Evolutionary conservation across 2,797 vertebrate species (phyloP).

Genomic region (Apogon hyalosoma): DNA sequence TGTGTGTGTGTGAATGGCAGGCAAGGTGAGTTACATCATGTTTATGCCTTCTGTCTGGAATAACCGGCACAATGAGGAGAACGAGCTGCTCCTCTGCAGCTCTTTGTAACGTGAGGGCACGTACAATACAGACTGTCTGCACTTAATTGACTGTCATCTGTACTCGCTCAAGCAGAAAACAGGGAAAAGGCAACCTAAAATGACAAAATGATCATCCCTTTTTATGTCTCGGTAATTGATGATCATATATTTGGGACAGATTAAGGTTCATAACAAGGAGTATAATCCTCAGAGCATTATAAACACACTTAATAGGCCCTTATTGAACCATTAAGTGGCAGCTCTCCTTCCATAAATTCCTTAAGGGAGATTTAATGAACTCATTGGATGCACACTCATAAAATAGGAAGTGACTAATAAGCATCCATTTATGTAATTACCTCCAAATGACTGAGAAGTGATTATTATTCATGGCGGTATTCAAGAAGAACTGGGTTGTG

Average conservation of each 20-base stretch:
- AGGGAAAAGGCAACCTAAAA: slow-evolving; percentile 28
- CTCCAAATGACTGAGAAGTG: slow-evolving; percentile 47
- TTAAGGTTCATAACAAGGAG: slow-evolving; percentile 53
- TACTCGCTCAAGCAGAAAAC: slow-evolving; percentile 42
- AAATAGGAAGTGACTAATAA: slow-evolving; percentile 69
- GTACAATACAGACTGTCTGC: slow-evolving; percentile 22
- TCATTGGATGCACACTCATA: slow-evolving; percentile 51
- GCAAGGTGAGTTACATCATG: slow-evolving; percentile 28
- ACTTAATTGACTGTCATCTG: slow-evolving; percentile 43
- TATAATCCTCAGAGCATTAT: slow-evolving; percentile 56
- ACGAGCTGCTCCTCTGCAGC: slow-evolving; percentile 28
- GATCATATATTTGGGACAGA: slow-evolving; percentile 50
- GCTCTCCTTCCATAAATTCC: slow-evolving; percentile 48
- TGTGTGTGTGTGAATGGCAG: slow-evolving; percentile 44
- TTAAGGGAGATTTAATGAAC: slow-evolving; percentile 63
- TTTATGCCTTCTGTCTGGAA: slow-evolving; percentile 37
- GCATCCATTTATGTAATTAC: slow-evolving; percentile 65
- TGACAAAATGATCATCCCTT: slow-evolving; percentile 39
- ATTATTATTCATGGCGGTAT: slow-evolving; percentile 46
- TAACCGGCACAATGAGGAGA: slow-evolving; percentile 45
- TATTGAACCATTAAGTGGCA: slow-evolving; percentile 56
- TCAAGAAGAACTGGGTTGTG: slow-evolving; percentile 23
- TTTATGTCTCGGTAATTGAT: slow-evolving; percentile 59
- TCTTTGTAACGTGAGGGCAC: slow-evolving; percentile 31
- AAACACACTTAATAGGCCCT: slow-evolving; percentile 64